Percentiles rank a stretch among this genome's conserved stretches.
phyloP scores from a whole-genome alignment of 2,888 invertebrate genomes.

The Odontothrips loti region DNA sequence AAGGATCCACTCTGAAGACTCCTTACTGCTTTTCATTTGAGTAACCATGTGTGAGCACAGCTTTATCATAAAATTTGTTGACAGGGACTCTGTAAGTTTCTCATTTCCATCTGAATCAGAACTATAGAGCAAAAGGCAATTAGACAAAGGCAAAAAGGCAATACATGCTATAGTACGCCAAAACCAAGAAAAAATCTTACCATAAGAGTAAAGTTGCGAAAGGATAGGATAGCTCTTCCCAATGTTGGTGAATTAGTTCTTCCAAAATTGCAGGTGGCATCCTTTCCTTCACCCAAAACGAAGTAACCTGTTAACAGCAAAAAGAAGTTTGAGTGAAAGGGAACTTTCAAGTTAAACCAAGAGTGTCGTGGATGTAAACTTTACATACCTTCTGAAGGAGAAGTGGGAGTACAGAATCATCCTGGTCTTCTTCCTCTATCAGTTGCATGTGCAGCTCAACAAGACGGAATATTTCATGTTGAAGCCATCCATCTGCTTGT shows the following conservation, averaged over 20 bases:
- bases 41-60: background rate
- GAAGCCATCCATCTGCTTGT: background rate
- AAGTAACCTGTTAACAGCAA: background rate
- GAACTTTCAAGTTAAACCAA: too few species aligned
- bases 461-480: background rate
- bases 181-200: background rate
- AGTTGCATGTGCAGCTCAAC: background rate
- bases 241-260: background rate
- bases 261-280: background rate
- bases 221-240: background rate
- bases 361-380: background rate
- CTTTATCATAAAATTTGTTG: slow-evolving; percentile 2
- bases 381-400: background rate
- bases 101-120: background rate
- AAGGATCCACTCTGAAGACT: too few species aligned
- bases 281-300: background rate
- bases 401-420: background rate
- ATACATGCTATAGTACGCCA: background rate
- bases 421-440: background rate
- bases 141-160: background rate
- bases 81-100: background rate
- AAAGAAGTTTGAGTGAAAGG: background rate
- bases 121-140: background rate
- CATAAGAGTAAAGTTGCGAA: background rate
- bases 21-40: background rate